Evolutionary conservation across 2,797 vertebrate genomes (phyloP), one percentile per base, ranked within the genome.

Genomic region (Hemitrygon akajei): DNA sequence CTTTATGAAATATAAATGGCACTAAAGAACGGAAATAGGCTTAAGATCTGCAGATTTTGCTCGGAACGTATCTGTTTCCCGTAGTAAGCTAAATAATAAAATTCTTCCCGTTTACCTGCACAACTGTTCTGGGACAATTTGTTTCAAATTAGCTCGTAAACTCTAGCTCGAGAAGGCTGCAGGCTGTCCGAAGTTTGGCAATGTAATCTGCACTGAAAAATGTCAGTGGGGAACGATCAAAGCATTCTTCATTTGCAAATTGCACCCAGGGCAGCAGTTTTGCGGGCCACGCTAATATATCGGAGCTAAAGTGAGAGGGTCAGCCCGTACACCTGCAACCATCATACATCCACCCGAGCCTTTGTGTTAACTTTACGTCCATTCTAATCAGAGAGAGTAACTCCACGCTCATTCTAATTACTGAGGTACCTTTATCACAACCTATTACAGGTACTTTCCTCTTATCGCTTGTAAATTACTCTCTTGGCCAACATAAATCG

Each of bases 241-340:
- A 98, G 98, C 98, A 98, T 98, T 99, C 97, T 95, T 97, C 94
- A 16, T 0, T 93, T 94, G 96, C 95, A 96, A 94, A 94, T 95
- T 94, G 97, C 96, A 94, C 96, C 96, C 94, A 80, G 95, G 96
- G 97, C 71, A 96, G 96, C 95, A 94, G 95, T 96, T 96, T 97
- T 96, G 96, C 96, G 97, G 96, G 95, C 96, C 96, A 94, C 93
- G 92, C 94, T 95, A 96, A 97, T 98, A 98, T 97, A 98, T 98
- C 97, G 94, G 95, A 95, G 95, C 96, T 94, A 95, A 91, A 95
- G 94, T 94, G 94, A 95, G 95, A 95, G 95, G 94, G 95, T 95
- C 94, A 95, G 94, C 94, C 94, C 95, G 95, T 97, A 97, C 97
- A 98, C 96, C 97, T 98, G 98, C 96, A 95, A 94, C 93, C 91